Conservation (phyloP, 2,797 vertebrate species). For the Anguilla marmorata region DNA sequence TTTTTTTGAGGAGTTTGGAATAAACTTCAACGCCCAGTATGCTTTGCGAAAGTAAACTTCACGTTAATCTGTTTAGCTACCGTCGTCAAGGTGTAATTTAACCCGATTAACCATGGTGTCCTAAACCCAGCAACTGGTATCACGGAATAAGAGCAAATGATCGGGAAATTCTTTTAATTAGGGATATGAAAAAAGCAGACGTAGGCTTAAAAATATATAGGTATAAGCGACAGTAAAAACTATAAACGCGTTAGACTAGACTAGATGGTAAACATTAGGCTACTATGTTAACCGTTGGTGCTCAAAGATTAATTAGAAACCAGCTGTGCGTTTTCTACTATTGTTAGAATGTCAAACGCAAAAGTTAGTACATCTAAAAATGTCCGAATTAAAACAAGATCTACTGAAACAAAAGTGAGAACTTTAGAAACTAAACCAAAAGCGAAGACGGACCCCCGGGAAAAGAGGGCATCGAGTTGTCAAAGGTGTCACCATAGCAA, state of each 20-base stretch:
- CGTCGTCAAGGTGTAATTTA: not conserved
- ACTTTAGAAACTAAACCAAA: constrained; percentile 28
- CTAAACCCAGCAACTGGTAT: not conserved
- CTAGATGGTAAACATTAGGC: not conserved
- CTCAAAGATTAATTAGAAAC: not conserved
- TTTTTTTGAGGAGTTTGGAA: too few species aligned
- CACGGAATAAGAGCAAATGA: not conserved
- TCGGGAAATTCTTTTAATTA: not conserved
- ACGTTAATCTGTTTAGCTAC: constrained; percentile 33
- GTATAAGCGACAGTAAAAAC: not conserved
- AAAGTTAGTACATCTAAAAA: constrained; percentile 47
- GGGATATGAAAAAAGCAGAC: not conserved
- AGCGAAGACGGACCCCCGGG: constrained; percentile 37
- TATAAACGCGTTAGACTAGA: not conserved
- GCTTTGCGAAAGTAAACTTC: not conserved
- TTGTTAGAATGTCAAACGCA: constrained; percentile 50
- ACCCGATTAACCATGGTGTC: not conserved
- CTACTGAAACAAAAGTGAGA: constrained; percentile 17
- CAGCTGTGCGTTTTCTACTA: not conserved
- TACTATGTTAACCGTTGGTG: not conserved
- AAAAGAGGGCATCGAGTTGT: constrained; percentile 56
- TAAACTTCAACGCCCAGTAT: constrained; percentile 10
- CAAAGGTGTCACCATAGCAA: constrained; percentile 40
- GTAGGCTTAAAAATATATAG: not conserved
- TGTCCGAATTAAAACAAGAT: constrained; percentile 35